A percentile compares a stretch with the other conserved stretches of the same genome.
These are phyloP conservation scores for Notoglanidium macrostoma DNA, from an alignment of 2,797 vertebrate species.

Conservation along the genomic window DNA sequence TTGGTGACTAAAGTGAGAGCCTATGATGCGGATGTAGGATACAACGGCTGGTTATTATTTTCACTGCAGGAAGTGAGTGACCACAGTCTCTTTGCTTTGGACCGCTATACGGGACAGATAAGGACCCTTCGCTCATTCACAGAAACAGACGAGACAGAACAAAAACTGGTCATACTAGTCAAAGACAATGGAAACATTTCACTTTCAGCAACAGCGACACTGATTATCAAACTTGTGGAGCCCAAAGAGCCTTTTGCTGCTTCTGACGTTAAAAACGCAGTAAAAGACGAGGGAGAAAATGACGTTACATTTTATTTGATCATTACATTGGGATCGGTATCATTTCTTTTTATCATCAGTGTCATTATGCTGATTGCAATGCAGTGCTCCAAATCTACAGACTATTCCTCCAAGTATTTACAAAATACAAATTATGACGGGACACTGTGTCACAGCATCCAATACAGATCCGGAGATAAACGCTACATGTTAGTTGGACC, in stretches of 20 bases:
- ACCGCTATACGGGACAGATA: too few species aligned
- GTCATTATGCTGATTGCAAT: slow-evolving; percentile 57
- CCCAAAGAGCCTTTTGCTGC: slow-evolving; percentile 62
- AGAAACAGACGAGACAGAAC: too few species aligned
- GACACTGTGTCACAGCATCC: slow-evolving; percentile 63
- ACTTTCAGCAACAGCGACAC: too few species aligned
- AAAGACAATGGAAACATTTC: too few species aligned
- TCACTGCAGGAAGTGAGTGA: too few species aligned
- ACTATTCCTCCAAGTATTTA: slow-evolving; percentile 58
- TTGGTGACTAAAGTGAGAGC: too few species aligned
- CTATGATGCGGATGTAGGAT: too few species aligned
- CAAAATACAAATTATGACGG: slow-evolving; percentile 63
- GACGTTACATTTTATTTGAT: slow-evolving; percentile 51
- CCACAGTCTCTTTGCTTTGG: too few species aligned
- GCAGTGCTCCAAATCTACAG: slow-evolving; percentile 55
- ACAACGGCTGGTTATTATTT: too few species aligned
- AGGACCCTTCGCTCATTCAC: too few species aligned
- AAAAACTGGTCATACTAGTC: too few species aligned
- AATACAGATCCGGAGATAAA: slow-evolving; percentile 57
- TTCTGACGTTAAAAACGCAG: slow-evolving; percentile 54
- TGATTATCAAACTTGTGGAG: slow-evolving; percentile 29
- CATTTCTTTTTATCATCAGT: slow-evolving; percentile 48
- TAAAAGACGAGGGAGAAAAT: slow-evolving; percentile 25
- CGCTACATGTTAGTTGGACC: slow-evolving; percentile 56
- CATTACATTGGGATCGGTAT: slow-evolving; percentile 44